These are phyloP conservation scores for Hirtodrosophila alboralis DNA, from an alignment of 2,888 invertebrate genomes.

Conservation along the genomic window DNA sequence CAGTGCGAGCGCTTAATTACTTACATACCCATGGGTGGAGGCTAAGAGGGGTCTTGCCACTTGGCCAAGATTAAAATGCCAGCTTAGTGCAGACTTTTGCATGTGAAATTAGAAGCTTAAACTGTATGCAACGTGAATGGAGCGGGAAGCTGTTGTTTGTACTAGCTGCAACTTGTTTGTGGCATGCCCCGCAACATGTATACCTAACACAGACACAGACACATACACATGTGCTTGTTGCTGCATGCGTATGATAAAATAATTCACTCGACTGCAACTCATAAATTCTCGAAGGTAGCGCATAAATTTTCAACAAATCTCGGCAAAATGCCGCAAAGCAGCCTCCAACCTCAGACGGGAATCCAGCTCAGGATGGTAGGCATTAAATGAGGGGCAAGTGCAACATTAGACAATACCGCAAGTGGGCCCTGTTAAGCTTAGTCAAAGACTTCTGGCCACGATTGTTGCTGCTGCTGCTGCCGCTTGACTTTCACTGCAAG, in stretches of 20 bases:
- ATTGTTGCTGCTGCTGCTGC: constrained; percentile 16
- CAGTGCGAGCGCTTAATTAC: constrained; percentile 73
- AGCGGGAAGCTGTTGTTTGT: neutral
- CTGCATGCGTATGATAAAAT: constrained; percentile 80
- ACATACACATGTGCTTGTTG: constrained; percentile 48
- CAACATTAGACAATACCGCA: constrained; percentile 35
- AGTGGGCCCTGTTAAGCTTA: constrained; percentile 27
- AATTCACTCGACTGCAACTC: constrained; percentile 80
- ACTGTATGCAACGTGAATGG: constrained; percentile 34
- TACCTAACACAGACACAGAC: constrained; percentile 11
- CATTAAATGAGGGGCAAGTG: constrained; percentile 8
- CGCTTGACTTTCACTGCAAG: constrained; percentile 44
- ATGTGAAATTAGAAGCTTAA: constrained; percentile 80
- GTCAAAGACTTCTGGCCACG: constrained; percentile 30
- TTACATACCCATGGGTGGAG: constrained; percentile 53
- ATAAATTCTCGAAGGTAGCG: constrained; percentile 79
- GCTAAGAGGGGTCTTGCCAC: constrained; percentile 34
- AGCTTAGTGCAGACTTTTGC: constrained; percentile 80
- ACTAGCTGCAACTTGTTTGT: constrained; percentile 67
- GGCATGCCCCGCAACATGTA: constrained; percentile 61
- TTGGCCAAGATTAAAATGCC: constrained; percentile 79
- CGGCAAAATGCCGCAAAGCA: constrained; percentile 78
- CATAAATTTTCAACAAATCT: constrained; percentile 79
- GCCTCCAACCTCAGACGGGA: constrained; percentile 63
- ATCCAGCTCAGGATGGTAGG: constrained; percentile 10